These are phyloP conservation scores for Myripristis murdjan DNA, from an alignment of 2,797 vertebrate species.

Conservation along the genomic window DNA sequence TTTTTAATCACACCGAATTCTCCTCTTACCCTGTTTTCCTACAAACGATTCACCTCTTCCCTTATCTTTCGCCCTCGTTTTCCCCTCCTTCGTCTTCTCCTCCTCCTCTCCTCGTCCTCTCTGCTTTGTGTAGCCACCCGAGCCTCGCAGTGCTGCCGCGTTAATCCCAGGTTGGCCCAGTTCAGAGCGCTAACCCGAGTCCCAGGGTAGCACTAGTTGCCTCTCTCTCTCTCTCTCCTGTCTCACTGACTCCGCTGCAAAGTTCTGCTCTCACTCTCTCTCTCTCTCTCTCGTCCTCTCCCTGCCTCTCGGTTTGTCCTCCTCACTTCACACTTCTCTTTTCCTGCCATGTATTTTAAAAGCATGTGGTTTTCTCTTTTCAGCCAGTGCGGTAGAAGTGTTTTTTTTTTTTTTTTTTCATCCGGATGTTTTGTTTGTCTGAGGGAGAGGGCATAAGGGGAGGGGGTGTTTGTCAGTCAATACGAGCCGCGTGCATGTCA, in stretches of 20 bases:
- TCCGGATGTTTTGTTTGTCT: conserved; percentile 4
- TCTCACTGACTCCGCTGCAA: conserved; percentile 44
- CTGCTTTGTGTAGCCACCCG: conserved; percentile 5
- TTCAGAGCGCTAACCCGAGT: conserved; percentile 19
- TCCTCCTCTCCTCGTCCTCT: conserved; percentile 10
- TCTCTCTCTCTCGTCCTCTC: conserved; percentile 30
- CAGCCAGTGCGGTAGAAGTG: conserved; percentile 24
- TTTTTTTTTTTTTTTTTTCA: conserved; percentile 20
- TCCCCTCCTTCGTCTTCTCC: conserved; percentile 15
- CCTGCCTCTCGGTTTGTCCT: conserved; percentile 52
- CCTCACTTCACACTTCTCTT: conserved; percentile 84
- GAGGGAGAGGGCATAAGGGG: background rate
- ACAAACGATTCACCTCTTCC: conserved; percentile 15
- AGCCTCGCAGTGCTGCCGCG: background rate
- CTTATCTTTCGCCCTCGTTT: conserved; percentile 26
- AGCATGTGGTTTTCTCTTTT: conserved; percentile 65
- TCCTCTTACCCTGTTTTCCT: conserved; percentile 59
- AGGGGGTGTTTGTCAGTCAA: background rate
- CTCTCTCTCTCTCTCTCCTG: conserved; percentile 39
- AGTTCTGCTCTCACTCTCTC: conserved; percentile 59
- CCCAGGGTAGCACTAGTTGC: conserved; percentile 35
- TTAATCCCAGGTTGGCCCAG: conserved; percentile 54
- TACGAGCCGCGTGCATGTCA: background rate
- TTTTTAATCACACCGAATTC: background rate
- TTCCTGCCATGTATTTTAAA: conserved; percentile 82